Base-by-base conservation (phyloP, 2,888 invertebrate species). In the Gandaritis pyraliata region DNA sequence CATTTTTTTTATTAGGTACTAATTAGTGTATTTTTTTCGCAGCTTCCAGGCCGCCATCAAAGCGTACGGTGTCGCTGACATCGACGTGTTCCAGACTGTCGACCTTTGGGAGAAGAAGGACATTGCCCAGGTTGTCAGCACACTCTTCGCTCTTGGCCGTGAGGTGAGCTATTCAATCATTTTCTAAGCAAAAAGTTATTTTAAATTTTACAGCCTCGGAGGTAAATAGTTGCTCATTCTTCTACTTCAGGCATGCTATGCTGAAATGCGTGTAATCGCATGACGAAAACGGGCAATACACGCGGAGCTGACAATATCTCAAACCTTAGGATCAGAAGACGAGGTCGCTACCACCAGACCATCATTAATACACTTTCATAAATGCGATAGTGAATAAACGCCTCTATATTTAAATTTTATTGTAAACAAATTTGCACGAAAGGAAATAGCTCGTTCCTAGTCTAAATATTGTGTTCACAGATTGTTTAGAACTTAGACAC, bases 21-120 rank as follows among this genome's bases (percentile, higher is more conserved):
- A 55, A 55, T 41, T 43, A 56, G 48, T n/a, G 15, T 38, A 13
- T 49, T 58, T 65, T 48, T 50, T 58, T 76, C 78, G 51, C 75
- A 92, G 93, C 93, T 98, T 99, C 95, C 96, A 97, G 86, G 95
- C 95, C 58, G 98, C 97, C 11, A 93, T 97, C 74, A 96, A 96
- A 84, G 95, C 94, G 0, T 97, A 98, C 85, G 99, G 99, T 66
- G 98, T 99, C 13, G 90, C 95, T 54, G 97, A 97, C 82, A 94
- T 96, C 68, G 99, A 99, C 87, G 96, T 97, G 57, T 99, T 99
- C 95, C 98, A 98, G 92, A 99, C 99, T 5, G 98, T 98, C 52
- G 99, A 99, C 86, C 94, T 99, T 54, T 99, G 96, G 94, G 99
- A 99, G 87, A 96, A 97, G 94, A 97, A 97, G 88, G 97, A 98